Evolutionary conservation across 37 sponge, comb jelly and placozoan genomes (phyloP).

Genomic region (Spongilla lacustris): DNA sequence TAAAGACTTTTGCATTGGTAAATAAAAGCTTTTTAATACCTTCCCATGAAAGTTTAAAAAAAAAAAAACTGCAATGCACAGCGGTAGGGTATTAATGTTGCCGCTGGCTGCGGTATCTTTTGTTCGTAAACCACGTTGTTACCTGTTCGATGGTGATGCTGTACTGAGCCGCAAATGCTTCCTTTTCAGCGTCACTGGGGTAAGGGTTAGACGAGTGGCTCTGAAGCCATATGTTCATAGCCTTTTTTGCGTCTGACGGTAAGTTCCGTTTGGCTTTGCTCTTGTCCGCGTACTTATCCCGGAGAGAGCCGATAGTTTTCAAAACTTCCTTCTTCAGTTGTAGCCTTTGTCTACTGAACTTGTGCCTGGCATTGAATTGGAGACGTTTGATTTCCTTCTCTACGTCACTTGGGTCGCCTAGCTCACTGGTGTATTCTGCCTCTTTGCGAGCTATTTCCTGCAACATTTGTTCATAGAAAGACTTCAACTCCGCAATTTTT

Average conservation of each 20-base stretch:
- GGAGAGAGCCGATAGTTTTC: neutral
- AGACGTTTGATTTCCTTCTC: too few relatives aligned
- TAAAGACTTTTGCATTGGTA: slow-evolving; percentile 91
- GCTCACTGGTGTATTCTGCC: too few relatives aligned
- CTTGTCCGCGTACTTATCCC: neutral
- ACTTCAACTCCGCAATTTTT: too few relatives aligned
- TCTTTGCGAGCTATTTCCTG: too few relatives aligned
- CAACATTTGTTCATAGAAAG: too few relatives aligned
- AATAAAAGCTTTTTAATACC: too few relatives aligned
- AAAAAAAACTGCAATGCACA: neutral
- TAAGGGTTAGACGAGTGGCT: slow-evolving; percentile 47
- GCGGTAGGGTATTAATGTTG: neutral
- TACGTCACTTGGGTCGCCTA: too few relatives aligned
- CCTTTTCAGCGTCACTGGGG: slow-evolving; percentile 51
- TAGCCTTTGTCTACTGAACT: too few relatives aligned
- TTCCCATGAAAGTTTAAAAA: neutral
- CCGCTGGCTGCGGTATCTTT: slow-evolving; percentile 23
- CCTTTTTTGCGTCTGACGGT: slow-evolving; percentile 23
- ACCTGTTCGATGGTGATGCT: slow-evolving; percentile 57
- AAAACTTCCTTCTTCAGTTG: too few relatives aligned
- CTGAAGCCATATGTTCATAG: slow-evolving; percentile 47
- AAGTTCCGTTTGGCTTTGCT: slow-evolving; percentile 11
- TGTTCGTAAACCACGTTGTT: slow-evolving; percentile 59
- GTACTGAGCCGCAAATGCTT: slow-evolving; percentile 41
- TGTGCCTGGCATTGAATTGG: too few relatives aligned